A percentile compares a stretch with the other conserved stretches of the same genome.
phyloP scores from a whole-genome alignment of 2,888 invertebrate species.

The Tineola bisselliella region DNA sequence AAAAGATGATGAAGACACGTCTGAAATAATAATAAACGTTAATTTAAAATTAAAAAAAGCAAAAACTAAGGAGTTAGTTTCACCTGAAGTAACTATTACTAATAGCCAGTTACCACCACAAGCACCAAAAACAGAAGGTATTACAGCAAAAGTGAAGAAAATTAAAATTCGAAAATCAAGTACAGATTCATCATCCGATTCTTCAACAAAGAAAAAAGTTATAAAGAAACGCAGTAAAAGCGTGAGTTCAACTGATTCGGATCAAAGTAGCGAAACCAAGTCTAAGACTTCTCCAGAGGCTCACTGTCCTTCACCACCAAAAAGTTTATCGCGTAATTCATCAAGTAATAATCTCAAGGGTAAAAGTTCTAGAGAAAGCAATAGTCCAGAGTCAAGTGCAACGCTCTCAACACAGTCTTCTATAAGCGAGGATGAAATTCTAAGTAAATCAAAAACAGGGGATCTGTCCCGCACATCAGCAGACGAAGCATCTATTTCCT shows the following conservation, averaged over 20 bases:
- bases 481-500: conserved; percentile 66
- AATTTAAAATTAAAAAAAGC: conserved; percentile 55
- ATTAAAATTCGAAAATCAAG: conserved; percentile 48
- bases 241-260: conserved; percentile 54
- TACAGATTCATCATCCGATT: conserved; percentile 47
- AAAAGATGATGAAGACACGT: conserved; percentile 48
- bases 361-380: conserved; percentile 40
- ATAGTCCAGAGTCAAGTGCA: conserved; percentile 57
- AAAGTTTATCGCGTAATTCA: conserved; percentile 30
- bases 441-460: conserved; percentile 39
- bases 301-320: conserved; percentile 26
- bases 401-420: conserved; percentile 64
- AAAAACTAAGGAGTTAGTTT: conserved; percentile 39
- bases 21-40: conserved; percentile 54
- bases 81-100: conserved; percentile 51
- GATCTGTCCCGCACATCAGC: conserved; percentile 66
- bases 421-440: conserved; percentile 55
- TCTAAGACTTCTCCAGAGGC: conserved; percentile 18
- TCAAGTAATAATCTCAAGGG: conserved; percentile 38
- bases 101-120: conserved; percentile 60
- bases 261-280: conserved; percentile 40
- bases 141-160: conserved; percentile 38
- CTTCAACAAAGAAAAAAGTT: conserved; percentile 46
- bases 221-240: conserved; percentile 53
- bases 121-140: conserved; percentile 53